phyloP scores from a whole-genome alignment of 2,888 invertebrate species.

The Clitarchus hookeri region DNA sequence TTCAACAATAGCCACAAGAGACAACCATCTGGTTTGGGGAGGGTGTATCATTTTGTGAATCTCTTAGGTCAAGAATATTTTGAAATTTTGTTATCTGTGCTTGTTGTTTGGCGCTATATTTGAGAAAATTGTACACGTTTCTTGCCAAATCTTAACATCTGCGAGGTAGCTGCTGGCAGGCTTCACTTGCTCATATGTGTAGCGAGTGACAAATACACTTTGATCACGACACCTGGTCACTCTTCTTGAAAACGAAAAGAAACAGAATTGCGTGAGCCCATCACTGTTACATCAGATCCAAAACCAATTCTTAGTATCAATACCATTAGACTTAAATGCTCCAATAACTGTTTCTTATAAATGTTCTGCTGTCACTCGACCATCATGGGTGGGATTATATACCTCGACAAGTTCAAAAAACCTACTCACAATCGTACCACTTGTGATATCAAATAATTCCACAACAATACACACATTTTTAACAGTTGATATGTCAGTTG shows the following conservation, averaged over 20 bases:
- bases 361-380: background rate
- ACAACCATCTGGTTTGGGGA: too few relatives aligned
- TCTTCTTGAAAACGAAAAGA: conserved; percentile 41
- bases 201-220: conserved; percentile 50
- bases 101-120: too few relatives aligned
- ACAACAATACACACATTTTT: background rate
- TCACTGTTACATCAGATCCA: conserved; percentile 40
- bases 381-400: background rate
- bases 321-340: background rate
- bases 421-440: background rate
- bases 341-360: background rate
- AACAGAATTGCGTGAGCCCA: conserved; percentile 48
- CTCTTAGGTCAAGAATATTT: too few relatives aligned
- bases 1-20: too few relatives aligned
- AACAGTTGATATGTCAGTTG: background rate
- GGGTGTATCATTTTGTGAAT: too few relatives aligned
- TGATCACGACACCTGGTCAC: conserved; percentile 44
- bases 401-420: background rate
- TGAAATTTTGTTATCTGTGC: too few relatives aligned
- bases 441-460: background rate
- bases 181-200: conserved; percentile 49
- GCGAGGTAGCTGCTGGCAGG: conserved; percentile 47
- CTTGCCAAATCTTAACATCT: conserved; percentile 47
- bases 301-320: background rate
- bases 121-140: conserved; percentile 47